phyloP scores from a whole-genome alignment of 1,140 invertebrate genomes.

The Bathynomus jamesi region DNA sequence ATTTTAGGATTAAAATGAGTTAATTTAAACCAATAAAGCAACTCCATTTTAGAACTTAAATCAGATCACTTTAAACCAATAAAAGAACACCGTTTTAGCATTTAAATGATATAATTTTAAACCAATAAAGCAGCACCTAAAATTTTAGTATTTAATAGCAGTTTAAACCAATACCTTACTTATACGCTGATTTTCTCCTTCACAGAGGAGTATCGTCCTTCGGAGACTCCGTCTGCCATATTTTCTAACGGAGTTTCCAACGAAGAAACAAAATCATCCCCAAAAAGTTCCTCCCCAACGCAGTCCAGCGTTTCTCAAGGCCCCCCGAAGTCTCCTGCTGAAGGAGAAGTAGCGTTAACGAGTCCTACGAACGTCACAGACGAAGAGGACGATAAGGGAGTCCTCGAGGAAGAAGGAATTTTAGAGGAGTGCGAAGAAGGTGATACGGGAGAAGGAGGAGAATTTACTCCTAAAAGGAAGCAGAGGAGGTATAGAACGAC shows the following conservation, averaged over 20 bases:
- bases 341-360: no score
- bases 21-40: no score
- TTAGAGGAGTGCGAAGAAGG: constrained; percentile 42
- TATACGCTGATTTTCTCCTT: no score
- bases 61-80: no score
- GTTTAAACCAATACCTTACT: no score
- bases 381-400: background rate
- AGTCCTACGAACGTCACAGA: constrained; percentile 9
- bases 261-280: background rate
- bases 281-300: background rate
- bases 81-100: no score
- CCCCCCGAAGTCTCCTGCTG: background rate
- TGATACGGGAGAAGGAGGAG: constrained; percentile 63
- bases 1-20: no score
- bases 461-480: constrained; percentile 68
- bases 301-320: background rate
- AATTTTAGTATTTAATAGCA: no score
- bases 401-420: constrained; percentile 30
- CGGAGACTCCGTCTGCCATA: background rate
- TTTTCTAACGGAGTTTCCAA: background rate
- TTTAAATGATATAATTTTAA: no score
- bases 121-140: no score
- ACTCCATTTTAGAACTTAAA: no score
- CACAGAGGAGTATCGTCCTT: no score
- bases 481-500: constrained; percentile 85